These are phyloP conservation scores for Leptestheria dahalacensis DNA, from an alignment of 1,140 invertebrate genomes.

Conservation along the genomic window DNA sequence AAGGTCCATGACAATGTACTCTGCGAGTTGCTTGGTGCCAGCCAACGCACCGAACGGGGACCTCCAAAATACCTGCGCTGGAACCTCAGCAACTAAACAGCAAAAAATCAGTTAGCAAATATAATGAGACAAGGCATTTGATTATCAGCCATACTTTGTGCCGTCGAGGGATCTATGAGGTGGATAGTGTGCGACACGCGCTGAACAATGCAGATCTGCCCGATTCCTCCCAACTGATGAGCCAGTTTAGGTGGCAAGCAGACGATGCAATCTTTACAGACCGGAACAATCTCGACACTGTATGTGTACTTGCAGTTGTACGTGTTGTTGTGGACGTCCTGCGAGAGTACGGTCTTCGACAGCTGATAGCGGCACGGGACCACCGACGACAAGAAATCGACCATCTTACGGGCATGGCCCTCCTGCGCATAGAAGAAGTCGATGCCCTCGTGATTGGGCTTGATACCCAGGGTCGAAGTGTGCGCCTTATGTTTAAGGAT, in stretches of 20 bases:
- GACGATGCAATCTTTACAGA: slow-evolving; percentile 92
- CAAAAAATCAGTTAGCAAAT: slow-evolving; percentile 13
- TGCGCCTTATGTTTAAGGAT: slow-evolving; percentile 92
- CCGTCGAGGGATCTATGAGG: slow-evolving; percentile 81
- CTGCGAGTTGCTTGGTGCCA: slow-evolving; percentile 74
- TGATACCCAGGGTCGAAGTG: slow-evolving; percentile 81
- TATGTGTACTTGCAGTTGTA: slow-evolving; percentile 94
- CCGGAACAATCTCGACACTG: slow-evolving; percentile 87
- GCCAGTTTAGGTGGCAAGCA: slow-evolving; percentile 79
- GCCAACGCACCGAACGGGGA: slow-evolving; percentile 72
- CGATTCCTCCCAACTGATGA: slow-evolving; percentile 80
- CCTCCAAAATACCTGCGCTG: slow-evolving; percentile 64
- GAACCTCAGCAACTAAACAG: slow-evolving; percentile 66
- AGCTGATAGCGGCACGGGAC: slow-evolving; percentile 73
- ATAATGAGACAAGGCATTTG: not conserved
- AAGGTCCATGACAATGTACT: slow-evolving; percentile 92
- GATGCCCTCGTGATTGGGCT: slow-evolving; percentile 80
- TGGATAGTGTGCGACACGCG: slow-evolving; percentile 79
- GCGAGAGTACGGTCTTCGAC: slow-evolving; percentile 91
- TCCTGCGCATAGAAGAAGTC: slow-evolving; percentile 91
- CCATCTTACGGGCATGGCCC: slow-evolving; percentile 82
- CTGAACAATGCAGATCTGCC: slow-evolving; percentile 72
- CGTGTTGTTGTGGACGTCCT: slow-evolving; percentile 91
- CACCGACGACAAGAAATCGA: slow-evolving; percentile 78
- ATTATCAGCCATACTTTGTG: slow-evolving; percentile 52